Evolutionary conservation across 2,888 invertebrate genomes (phyloP).

Genomic region (Himalopsyche tibetana): DNA sequence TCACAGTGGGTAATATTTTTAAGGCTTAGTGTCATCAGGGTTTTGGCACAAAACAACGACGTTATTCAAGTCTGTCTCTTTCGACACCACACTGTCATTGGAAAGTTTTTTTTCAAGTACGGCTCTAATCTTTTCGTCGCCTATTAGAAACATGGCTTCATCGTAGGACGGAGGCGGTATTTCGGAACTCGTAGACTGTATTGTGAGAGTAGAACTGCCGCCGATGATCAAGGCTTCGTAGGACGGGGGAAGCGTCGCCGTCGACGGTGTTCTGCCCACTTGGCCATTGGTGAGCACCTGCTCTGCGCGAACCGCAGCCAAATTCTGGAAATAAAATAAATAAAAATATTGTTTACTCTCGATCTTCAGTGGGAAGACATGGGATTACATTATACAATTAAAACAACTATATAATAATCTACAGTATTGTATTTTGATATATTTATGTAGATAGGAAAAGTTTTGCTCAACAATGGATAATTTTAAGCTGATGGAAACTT

Average conservation of each 20-base stretch:
- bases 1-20: slow-evolving; percentile 49
- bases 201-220: slow-evolving; percentile 70
- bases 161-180: slow-evolving; percentile 81
- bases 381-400: too few relatives aligned
- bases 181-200: slow-evolving; percentile 74
- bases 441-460: too few relatives aligned
- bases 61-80: slow-evolving; percentile 45
- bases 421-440: too few relatives aligned
- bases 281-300: slow-evolving; percentile 75
- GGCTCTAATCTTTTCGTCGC: slow-evolving; percentile 71
- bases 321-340: slow-evolving; percentile 73
- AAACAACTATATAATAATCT: too few relatives aligned
- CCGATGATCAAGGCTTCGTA: slow-evolving; percentile 78
- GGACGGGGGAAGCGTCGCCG: slow-evolving; percentile 79
- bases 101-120: slow-evolving; percentile 55
- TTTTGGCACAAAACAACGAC: slow-evolving; percentile 59
- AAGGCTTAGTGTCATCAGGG: slow-evolving; percentile 60
- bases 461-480: too few relatives aligned
- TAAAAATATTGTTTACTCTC: not conserved
- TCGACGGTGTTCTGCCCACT: slow-evolving; percentile 77
- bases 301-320: slow-evolving; percentile 77
- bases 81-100: slow-evolving; percentile 48
- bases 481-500: too few relatives aligned
- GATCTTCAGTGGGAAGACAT: too few relatives aligned
- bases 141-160: slow-evolving; percentile 79